Evolutionary conservation across 1,140 invertebrate genomes (phyloP), one percentile per base, ranked within the genome.

Genomic region (Tigriopus japonicus): DNA sequence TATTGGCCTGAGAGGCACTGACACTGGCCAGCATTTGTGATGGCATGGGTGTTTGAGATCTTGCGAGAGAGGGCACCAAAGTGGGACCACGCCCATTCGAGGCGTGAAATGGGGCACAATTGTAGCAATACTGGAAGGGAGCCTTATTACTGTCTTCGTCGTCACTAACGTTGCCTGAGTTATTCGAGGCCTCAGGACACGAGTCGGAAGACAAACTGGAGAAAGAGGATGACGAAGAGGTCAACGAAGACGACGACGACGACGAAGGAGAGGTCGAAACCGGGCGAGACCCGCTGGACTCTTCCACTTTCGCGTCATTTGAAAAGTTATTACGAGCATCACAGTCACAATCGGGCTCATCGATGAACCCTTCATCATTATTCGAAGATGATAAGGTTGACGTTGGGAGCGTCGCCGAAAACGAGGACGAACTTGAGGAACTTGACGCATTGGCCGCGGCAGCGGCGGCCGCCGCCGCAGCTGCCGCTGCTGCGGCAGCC

Each of bases 341-440:
- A 59, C 58, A 59, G 24, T 59, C 58, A 59, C 58, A 59, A 28
- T 59, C 58, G 23, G 58, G 42, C 58, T 59, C 58, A 49, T 59
- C 58, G 24, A 59, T 59, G 42, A 59, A 59, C 17, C 58, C 58
- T 17, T 59, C 58, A 17, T 59, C 58, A 43, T 14, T 19, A 45
- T 52, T 52, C 23, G 17, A 21, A 10, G n/a, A 17, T 21, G 28
- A 35, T 35, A 35, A 35, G 28, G 28, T 35, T 9, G 28, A 35
- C 28, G 28, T 35, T 9, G 28, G 3, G 28, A 35, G 28, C 3
- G 28, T 35, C 28, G 28, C 28, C 28, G 9, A 35, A 35, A 35
- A 35, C 28, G 28, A 35, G 28, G 28, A 35, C 28, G 28, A 35
- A 35, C 28, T 35, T 9, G 28, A 35, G 28, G 28, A 35, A 35